Conservation (phyloP, 2,888 invertebrate species). For the Coremacera marginata region DNA sequence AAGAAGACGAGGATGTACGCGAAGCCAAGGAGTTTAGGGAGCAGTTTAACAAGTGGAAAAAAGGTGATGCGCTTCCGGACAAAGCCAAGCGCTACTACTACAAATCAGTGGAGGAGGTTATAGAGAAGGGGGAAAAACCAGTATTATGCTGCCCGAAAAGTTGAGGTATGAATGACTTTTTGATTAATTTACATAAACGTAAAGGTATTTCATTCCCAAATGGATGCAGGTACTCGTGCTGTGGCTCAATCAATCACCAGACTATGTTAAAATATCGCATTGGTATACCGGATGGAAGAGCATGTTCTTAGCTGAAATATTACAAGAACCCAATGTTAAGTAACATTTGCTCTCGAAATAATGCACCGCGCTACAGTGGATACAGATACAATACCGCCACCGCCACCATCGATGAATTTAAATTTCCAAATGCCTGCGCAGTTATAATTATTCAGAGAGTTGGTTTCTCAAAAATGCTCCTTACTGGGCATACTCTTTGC, state of each 20-base stretch:
- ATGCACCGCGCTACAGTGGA: slow-evolving; percentile 84
- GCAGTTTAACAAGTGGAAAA: slow-evolving; percentile 80
- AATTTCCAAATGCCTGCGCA: slow-evolving; percentile 73
- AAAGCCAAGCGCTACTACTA: slow-evolving; percentile 85
- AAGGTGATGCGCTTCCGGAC: slow-evolving; percentile 71
- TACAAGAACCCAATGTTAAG: slow-evolving; percentile 71
- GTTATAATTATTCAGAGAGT: slow-evolving; percentile 83
- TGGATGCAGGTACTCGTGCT: slow-evolving; percentile 87
- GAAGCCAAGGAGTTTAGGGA: slow-evolving; percentile 75
- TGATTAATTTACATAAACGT: too few species aligned
- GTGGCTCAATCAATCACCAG: slow-evolving; percentile 93
- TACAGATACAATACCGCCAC: slow-evolving; percentile 49
- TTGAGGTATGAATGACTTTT: slow-evolving; percentile 50
- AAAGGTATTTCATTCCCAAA: slow-evolving; percentile 92
- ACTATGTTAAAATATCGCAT: slow-evolving; percentile 89
- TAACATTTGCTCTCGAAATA: slow-evolving; percentile 91
- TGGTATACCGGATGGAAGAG: slow-evolving; percentile 83
- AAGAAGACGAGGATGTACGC: slow-evolving; percentile 70
- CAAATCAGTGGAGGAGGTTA: slow-evolving; percentile 87
- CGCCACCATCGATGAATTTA: slow-evolving; percentile 69
- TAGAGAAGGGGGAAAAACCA: slow-evolving; percentile 85
- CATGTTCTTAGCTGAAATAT: slow-evolving; percentile 72
- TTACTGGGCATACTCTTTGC: slow-evolving; percentile 91
- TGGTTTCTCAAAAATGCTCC: slow-evolving; percentile 85
- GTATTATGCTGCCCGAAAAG: slow-evolving; percentile 59